Conservation (phyloP, 2,888 invertebrate genomes). For the Epinotia ramella region DNA sequence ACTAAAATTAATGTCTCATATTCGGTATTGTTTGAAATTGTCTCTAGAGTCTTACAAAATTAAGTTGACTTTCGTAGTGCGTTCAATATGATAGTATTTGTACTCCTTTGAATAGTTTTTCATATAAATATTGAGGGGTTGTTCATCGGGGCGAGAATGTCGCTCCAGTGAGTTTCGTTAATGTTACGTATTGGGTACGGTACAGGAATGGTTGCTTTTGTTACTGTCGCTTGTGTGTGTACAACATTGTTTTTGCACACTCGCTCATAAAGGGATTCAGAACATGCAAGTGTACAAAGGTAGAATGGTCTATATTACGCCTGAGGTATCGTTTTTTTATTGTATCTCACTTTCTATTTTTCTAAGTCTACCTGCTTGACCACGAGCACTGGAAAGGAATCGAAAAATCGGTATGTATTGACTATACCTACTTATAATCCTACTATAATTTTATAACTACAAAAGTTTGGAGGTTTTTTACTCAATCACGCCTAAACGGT, state of each 20-base stretch:
- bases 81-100: background rate
- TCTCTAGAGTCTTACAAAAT: background rate
- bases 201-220: conserved; percentile 20
- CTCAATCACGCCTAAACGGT: no score
- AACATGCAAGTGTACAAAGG: no score
- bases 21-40: background rate
- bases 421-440: no score
- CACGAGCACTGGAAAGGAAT: no score
- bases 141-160: conserved; percentile 25
- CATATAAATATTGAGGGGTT: conserved; percentile 31
- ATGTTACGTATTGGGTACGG: conserved; percentile 24
- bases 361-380: no score
- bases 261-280: no score
- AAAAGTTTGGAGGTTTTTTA: no score
- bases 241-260: background rate
- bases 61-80: background rate
- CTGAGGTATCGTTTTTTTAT: no score
- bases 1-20: background rate
- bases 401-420: no score
- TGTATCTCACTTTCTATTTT: no score
- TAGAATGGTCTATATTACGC: no score
- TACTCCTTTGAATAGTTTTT: conserved; percentile 20
- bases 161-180: conserved; percentile 24
- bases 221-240: background rate
- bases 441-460: no score